Evolutionary conservation across 1,140 invertebrate species (phyloP).

Genomic region (Yoshiicerus persimilis): DNA sequence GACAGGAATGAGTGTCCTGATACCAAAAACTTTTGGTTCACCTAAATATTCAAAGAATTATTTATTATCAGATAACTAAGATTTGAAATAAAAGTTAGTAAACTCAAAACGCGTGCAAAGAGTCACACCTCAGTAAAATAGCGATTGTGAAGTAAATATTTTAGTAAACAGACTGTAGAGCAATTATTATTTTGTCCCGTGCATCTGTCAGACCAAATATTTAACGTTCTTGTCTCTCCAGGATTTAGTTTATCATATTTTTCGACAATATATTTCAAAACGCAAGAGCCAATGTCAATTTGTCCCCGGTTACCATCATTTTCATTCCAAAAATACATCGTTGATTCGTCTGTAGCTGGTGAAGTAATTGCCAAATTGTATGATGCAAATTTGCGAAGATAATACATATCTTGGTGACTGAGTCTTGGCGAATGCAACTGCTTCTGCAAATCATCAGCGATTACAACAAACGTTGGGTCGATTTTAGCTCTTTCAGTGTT

Average conservation of each 20-base stretch:
- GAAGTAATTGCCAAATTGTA: background rate
- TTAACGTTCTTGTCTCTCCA: slow-evolving; percentile 35
- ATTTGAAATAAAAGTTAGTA: no score
- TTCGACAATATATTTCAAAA: slow-evolving; percentile 34
- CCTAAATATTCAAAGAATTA: no score
- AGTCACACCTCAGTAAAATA: no score
- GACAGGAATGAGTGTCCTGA: no score
- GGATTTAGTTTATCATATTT: slow-evolving; percentile 25
- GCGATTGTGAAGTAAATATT: no score
- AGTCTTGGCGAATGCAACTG: background rate
- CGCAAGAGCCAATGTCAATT: slow-evolving; percentile 39
- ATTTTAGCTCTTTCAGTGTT: background rate
- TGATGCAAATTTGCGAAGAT: background rate
- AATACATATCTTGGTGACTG: background rate
- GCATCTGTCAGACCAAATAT: slow-evolving; percentile 47
- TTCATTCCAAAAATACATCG: slow-evolving; percentile 45
- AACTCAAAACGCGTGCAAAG: no score
- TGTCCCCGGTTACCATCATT: slow-evolving; percentile 34
- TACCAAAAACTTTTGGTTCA: no score
- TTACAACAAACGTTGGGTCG: background rate
- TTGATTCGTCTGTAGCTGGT: background rate
- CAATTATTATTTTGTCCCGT: slow-evolving; percentile 45
- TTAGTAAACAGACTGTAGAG: no score
- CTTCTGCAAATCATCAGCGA: background rate
- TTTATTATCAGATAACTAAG: no score